phyloP scores from a whole-genome alignment of 1,140 invertebrate genomes.

The Drosophila nannoptera region DNA sequence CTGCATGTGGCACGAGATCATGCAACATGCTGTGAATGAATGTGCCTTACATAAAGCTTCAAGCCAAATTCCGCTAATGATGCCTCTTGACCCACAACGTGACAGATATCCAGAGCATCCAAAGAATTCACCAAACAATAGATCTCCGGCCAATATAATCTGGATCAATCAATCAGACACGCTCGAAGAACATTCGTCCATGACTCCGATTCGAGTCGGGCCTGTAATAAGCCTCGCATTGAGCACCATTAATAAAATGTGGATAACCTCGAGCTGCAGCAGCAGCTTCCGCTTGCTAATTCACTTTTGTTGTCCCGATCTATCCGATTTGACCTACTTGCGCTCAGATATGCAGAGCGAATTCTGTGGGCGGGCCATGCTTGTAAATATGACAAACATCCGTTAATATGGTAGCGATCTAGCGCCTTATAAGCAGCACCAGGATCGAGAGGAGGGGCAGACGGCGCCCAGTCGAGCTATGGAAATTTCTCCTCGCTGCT shows the following conservation, averaged over 20 bases:
- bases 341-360: background rate
- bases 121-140: background rate
- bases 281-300: conserved; percentile 44
- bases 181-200: background rate
- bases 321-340: conserved; percentile 25
- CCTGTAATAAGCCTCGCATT: no score
- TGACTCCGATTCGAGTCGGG: no score
- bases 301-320: conserved; percentile 44
- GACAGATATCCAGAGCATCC: background rate
- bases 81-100: conserved; percentile 47
- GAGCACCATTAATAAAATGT: conserved; percentile 45
- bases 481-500: conserved; percentile 52
- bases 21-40: conserved; percentile 38
- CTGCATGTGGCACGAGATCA: conserved; percentile 40
- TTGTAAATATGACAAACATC: conserved; percentile 63
- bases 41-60: conserved; percentile 42
- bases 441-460: conserved; percentile 36
- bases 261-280: conserved; percentile 29
- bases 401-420: conserved; percentile 49
- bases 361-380: conserved; percentile 52
- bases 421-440: conserved; percentile 50
- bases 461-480: conserved; percentile 39
- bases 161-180: background rate
- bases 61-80: conserved; percentile 35
- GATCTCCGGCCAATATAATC: background rate